A percentile compares a stretch with the other conserved stretches of the same genome.
phyloP scores from a whole-genome alignment of 2,888 invertebrate species.

The Sycophila texana region DNA sequence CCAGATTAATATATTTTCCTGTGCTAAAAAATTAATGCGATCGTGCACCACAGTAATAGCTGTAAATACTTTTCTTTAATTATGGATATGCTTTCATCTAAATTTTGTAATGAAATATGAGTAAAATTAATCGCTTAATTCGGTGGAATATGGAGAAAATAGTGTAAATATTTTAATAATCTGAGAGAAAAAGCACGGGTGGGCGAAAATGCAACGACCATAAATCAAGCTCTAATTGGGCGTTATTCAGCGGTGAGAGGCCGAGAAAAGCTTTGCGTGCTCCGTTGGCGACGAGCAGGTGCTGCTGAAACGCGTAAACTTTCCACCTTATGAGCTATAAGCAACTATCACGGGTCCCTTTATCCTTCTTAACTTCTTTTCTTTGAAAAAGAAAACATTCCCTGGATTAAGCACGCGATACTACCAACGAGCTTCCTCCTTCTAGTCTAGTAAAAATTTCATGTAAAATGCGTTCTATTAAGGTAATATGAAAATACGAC shows the following conservation, averaged over 20 bases:
- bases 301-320: conserved; percentile 32
- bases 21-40: too few relatives aligned
- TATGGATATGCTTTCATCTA: too few relatives aligned
- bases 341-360: conserved; percentile 10
- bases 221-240: conserved; percentile 53
- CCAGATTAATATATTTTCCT: too few relatives aligned
- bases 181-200: not conserved
- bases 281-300: conserved; percentile 6
- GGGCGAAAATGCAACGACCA: conserved; percentile 2
- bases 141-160: not conserved
- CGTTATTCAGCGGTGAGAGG: conserved; percentile 25
- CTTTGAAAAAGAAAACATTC: conserved; percentile 1
- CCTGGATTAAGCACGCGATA: not conserved
- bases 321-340: conserved; percentile 34
- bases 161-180: conserved; percentile 36
- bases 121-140: too few relatives aligned
- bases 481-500: not conserved
- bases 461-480: not conserved
- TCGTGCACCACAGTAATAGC: too few relatives aligned
- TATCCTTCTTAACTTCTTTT: not conserved
- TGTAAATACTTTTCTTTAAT: too few relatives aligned
- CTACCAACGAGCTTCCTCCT: not conserved
- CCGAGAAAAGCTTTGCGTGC: conserved; percentile 33
- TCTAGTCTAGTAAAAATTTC: not conserved
- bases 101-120: too few relatives aligned